phyloP scores from a whole-genome alignment of 1,140 invertebrate genomes.

The Sarcophaga peregrina region DNA sequence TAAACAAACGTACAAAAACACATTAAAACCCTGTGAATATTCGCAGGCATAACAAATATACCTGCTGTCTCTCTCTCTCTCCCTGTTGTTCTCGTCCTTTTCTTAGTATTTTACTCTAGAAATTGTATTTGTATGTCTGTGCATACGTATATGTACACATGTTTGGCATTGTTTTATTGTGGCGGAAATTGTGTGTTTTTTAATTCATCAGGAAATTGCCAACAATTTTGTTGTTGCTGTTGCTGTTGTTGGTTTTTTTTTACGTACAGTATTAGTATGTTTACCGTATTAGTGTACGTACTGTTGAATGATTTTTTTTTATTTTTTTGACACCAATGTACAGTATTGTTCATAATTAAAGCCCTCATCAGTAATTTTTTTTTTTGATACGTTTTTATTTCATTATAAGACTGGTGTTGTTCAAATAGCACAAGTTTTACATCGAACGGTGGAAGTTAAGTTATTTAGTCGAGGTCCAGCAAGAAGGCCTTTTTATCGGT shows the following conservation, averaged over 20 bases:
- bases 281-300: background rate
- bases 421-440: too few relatives aligned
- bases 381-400: too few relatives aligned
- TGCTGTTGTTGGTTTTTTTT: background rate
- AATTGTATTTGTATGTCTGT: background rate
- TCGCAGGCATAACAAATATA: background rate
- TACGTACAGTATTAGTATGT: background rate
- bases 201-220: slow-evolving; percentile 42
- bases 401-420: too few relatives aligned
- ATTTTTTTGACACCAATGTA: too few relatives aligned
- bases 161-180: slow-evolving; percentile 36
- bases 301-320: background rate
- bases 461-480: too few relatives aligned
- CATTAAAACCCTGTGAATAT: background rate
- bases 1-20: background rate
- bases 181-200: slow-evolving; percentile 41
- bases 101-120: too few relatives aligned
- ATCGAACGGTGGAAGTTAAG: too few relatives aligned
- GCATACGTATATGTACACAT: background rate
- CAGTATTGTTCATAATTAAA: too few relatives aligned
- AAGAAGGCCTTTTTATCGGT: too few relatives aligned
- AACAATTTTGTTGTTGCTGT: slow-evolving; percentile 30
- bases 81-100: too few relatives aligned
- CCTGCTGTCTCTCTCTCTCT: background rate
- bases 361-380: too few relatives aligned